Evolutionary conservation across 2,797 vertebrate species (phyloP), one percentile per base, ranked within the genome.

Genomic region (Phoxinus dragarum): DNA sequence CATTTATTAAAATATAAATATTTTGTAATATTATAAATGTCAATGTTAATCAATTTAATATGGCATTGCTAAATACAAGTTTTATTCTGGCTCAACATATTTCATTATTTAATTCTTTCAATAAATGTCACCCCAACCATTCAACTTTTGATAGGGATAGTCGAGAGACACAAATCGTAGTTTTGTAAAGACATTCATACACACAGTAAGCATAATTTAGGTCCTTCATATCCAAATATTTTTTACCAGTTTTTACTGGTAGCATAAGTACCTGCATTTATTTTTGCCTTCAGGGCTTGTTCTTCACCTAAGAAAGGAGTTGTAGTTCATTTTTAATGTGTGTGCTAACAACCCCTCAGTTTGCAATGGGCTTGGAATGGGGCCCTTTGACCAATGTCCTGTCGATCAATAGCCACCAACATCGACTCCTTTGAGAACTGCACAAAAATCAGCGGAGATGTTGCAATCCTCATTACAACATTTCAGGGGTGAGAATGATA

Each of bases 401-500:
- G 82, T 97, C 97, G 8, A 95, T 99, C 92, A 99, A 99, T 1
- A n/a, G 97, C 97, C 81, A 96, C 96, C 78, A 99, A 99, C 90
- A 99, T 99, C 0, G 96, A 97, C 77, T 96, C 95, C 79, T 99
- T 99, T 93, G 95, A 94, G 93, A 98, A 99, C 88, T 99, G 98
- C 91, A 99, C 98, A 0, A 96, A 95, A 88, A 98, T 99, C 92
- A 97, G 95, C 0, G 98, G 98, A 3, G 96, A 97, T 0, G 95
- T 99, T 23, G 93, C 91, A 31, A 94, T 99, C 89, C 94, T 99
- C 49, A 86, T 90, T 4, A 95, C 97, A 0, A 96, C 97, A 0
- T 95, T 97, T 90, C 16, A 88, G 6, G 98, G 98, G 98, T 99
- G 90, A 96, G 96, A 78, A 84, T 2, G 21, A 77, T 40, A 6